Base-by-base conservation (phyloP, 2,888 invertebrate genomes). In the Dichetophora obliterata region DNA sequence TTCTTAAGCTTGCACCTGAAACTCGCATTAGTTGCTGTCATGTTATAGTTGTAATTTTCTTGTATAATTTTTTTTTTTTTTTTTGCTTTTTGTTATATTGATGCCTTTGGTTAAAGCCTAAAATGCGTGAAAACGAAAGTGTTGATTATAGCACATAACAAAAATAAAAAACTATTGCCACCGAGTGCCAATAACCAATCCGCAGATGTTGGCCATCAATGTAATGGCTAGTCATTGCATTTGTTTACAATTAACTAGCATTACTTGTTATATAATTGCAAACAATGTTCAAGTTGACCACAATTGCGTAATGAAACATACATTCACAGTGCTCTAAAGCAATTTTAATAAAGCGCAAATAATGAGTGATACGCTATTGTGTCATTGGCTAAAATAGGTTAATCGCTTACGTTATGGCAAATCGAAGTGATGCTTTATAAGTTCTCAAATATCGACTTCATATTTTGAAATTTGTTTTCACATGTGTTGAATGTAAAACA, bases 71-170 rank as follows among this genome's bases (percentile, higher is more conserved):
- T n/a, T n/a, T n/a, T n/a, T n/a, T 22, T 5, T 71, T 54, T 8
- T 48, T 63, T 19, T 5, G 1, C 31, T 48, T 48, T 50, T 34
- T 16, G 3, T 50, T 22, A 24, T 68, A 22, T 22, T 24, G 16
- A 57, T 43, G 37, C 54, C 24, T 43, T 68, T 66, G 43, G 31
- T 37, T 19, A 24, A 59, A 19, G 77, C 11, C 65, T 54, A 50
- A 81, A 81, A 77, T 79, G 82, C 81, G 81, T 82, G 79, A 79
- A 85, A 85, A 84, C 80, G 85, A 85, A 85, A 85, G 85, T 85
- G 79, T 82, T 78, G 78, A 69, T 24, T 73, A 61, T 50, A 48
- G 54, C 31, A 31, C 19, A 57, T 11, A 50, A 54, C 54, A n/a
- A 22, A n/a, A 22, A n/a, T 1, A 22, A 6, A 22, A 43, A 37